phyloP scores from a whole-genome alignment of 1,140 invertebrate species.

The Drosophila simulans region DNA sequence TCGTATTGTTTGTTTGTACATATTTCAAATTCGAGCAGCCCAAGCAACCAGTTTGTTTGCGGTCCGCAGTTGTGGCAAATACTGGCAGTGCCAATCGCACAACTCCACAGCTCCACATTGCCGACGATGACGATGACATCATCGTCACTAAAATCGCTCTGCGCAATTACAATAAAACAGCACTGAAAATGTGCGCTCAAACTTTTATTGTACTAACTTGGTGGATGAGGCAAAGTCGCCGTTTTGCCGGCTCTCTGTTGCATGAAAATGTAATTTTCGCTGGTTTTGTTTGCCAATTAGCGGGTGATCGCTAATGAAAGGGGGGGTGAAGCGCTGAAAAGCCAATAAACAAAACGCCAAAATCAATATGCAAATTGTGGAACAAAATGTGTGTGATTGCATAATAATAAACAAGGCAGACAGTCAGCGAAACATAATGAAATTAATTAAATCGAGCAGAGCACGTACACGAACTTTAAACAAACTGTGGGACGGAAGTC shows the following conservation, averaged over 20 bases:
- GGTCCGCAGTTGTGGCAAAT: constrained; percentile 17
- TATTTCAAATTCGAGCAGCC: constrained; percentile 48
- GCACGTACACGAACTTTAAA: constrained; percentile 60
- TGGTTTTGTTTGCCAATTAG: constrained; percentile 56
- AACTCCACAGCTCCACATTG: constrained; percentile 43
- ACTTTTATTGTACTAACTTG: constrained; percentile 54
- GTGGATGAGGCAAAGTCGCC: constrained; percentile 8
- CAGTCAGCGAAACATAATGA: constrained; percentile 49
- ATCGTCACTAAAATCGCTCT: constrained; percentile 66
- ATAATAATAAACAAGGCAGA: constrained; percentile 72
- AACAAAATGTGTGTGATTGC: constrained; percentile 67
- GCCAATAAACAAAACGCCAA: constrained; percentile 75
- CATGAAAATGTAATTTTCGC: constrained; percentile 56
- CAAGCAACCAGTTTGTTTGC: constrained; percentile 63
- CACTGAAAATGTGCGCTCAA: constrained; percentile 55
- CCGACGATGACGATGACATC: constrained; percentile 63
- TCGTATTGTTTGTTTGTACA: constrained; percentile 45
- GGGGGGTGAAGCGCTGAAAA: constrained; percentile 39
- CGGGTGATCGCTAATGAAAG: constrained; percentile 40
- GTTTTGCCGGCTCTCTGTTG: constrained; percentile 36
- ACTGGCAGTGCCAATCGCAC: constrained; percentile 29
- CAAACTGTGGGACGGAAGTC: constrained; percentile 40
- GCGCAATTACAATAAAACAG: constrained; percentile 74
- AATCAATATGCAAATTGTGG: constrained; percentile 68
- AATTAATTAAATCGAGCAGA: constrained; percentile 62